Conservation (phyloP, 2,888 invertebrate species). For the Yponomeuta cagnagella region DNA sequence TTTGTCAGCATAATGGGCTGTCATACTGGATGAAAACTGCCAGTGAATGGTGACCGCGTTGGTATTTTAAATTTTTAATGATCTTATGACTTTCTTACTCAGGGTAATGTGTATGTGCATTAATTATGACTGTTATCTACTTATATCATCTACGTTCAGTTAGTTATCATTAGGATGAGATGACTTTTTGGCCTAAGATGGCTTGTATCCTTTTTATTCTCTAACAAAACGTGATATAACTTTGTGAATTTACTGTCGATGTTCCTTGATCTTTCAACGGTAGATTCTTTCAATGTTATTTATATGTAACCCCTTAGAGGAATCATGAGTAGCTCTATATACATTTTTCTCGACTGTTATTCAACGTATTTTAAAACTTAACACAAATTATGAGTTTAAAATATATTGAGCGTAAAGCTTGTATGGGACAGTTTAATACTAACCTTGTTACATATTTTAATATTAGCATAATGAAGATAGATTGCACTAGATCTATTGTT, state of each 20-base stretch:
- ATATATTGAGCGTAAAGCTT: neutral
- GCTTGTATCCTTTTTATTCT: conserved; percentile 30
- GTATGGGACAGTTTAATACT: conserved; percentile 23
- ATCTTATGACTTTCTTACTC: conserved; percentile 71
- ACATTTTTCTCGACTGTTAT: conserved; percentile 21
- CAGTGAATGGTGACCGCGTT: neutral
- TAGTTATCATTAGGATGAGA: conserved; percentile 47
- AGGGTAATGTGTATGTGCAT: conserved; percentile 57
- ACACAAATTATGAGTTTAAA: neutral
- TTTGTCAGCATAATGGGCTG: conserved; percentile 5
- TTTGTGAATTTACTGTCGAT: conserved; percentile 28
- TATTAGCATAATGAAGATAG: conserved; percentile 48
- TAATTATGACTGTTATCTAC: conserved; percentile 49
- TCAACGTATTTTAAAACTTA: neutral
- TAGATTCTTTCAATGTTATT: conserved; percentile 45
- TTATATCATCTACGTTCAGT: conserved; percentile 47
- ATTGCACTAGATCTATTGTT: conserved; percentile 51
- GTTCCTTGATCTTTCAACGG: conserved; percentile 33
- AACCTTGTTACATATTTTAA: conserved; percentile 55
- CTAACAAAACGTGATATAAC: conserved; percentile 27
- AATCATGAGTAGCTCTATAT: conserved; percentile 42
- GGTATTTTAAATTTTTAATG: conserved; percentile 19
- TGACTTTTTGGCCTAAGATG: conserved; percentile 63
- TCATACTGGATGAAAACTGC: conserved; percentile 2
- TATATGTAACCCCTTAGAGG: conserved; percentile 39